phyloP scores from a whole-genome alignment of 2,113 vertebrate species.

The Solea solea region DNA sequence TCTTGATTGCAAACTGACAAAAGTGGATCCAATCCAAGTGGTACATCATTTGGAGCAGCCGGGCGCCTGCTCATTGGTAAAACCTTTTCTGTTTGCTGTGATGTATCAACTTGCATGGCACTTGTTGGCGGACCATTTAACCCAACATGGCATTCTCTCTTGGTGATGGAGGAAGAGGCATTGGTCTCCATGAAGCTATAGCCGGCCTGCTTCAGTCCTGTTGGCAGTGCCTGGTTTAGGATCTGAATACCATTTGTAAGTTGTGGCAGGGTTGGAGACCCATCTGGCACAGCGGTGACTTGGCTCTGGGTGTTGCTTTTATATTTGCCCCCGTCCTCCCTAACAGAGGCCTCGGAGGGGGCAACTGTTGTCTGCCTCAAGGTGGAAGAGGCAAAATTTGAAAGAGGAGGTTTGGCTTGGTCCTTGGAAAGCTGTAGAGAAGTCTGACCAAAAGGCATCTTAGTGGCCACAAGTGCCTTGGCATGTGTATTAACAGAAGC shows the following conservation, averaged over 20 bases:
- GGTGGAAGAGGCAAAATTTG: slow-evolving; percentile 22
- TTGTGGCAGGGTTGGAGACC: slow-evolving; percentile 8
- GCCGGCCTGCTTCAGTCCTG: background rate
- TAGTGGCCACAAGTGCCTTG: slow-evolving; percentile 52
- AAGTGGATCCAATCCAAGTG: background rate
- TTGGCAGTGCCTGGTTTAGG: background rate
- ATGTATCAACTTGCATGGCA: background rate
- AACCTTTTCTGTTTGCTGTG: background rate
- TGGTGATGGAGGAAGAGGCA: background rate
- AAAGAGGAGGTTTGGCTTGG: slow-evolving; percentile 22
- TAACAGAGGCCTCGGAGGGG: background rate
- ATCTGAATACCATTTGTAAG: slow-evolving; percentile 5
- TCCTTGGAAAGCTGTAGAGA: slow-evolving; percentile 8
- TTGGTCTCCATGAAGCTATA: background rate
- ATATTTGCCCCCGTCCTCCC: background rate
- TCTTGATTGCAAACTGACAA: slow-evolving; percentile 12
- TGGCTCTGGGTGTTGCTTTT: slow-evolving; percentile 37
- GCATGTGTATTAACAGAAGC: slow-evolving; percentile 5
- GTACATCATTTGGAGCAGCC: background rate
- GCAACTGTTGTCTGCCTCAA: slow-evolving; percentile 11
- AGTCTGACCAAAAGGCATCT: slow-evolving; percentile 85
- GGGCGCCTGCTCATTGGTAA: background rate
- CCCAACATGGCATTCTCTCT: background rate
- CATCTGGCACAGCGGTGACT: slow-evolving; percentile 30
- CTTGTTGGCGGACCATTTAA: background rate